These are phyloP conservation scores for Conchocele bisecta DNA, from an alignment of 2,888 invertebrate species.

Conservation along the genomic window DNA sequence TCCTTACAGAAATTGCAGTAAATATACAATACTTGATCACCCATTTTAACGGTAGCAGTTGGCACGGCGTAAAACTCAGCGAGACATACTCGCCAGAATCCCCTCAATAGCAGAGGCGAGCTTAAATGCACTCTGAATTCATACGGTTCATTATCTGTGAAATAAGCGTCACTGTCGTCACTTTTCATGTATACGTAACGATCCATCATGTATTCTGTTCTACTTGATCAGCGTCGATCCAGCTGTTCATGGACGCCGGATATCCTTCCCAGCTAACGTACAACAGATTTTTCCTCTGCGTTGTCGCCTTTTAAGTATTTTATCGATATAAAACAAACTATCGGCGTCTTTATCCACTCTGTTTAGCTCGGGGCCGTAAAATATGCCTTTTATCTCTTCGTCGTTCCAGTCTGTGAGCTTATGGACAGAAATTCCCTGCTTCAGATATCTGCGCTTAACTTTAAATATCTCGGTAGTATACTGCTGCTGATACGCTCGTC, in stretches of 20 bases:
- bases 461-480: conserved; percentile 25
- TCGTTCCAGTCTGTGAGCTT: conserved; percentile 19
- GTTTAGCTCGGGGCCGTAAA: conserved; percentile 20
- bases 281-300: conserved; percentile 2
- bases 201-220: conserved; percentile 5
- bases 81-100: conserved; percentile 23
- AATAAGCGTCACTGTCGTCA: conserved; percentile 3
- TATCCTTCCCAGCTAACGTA: conserved; percentile 25
- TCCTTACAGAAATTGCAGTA: conserved; percentile 4
- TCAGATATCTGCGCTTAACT: conserved; percentile 17
- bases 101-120: conserved; percentile 4
- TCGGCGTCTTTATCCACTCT: conserved; percentile 27
- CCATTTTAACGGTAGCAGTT: not conserved
- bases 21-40: not conserved
- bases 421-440: conserved; percentile 31
- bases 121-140: conserved; percentile 21
- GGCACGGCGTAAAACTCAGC: not conserved
- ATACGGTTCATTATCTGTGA: conserved; percentile 17
- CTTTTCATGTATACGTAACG: conserved; percentile 5
- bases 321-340: conserved; percentile 24
- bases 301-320: conserved; percentile 21
- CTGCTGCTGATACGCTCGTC: conserved; percentile 23
- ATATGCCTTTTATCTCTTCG: conserved; percentile 22
- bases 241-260: not conserved
- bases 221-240: not conserved